Conservation (phyloP, 2,797 vertebrate species). For the Sorex maritimensis region DNA sequence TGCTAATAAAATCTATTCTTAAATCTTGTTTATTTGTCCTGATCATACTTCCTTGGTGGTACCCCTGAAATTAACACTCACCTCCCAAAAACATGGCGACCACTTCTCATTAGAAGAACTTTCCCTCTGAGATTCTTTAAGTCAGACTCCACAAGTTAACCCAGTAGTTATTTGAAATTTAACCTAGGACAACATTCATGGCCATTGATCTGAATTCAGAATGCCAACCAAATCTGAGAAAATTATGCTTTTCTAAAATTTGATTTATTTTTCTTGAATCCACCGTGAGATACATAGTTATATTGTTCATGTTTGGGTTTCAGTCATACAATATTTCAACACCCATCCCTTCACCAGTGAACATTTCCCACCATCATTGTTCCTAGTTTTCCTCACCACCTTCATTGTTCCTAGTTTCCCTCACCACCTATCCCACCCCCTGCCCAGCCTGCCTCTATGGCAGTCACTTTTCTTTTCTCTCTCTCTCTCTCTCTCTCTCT, state of each 20-base stretch:
- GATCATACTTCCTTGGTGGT: background rate
- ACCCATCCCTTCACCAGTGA: too few species aligned
- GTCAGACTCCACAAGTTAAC: background rate
- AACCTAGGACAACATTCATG: background rate
- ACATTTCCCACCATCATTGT: too few species aligned
- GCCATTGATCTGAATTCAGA: slow-evolving; percentile 21
- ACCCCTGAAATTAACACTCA: background rate
- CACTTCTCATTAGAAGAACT: background rate
- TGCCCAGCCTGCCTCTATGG: background rate
- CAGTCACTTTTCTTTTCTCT: too few species aligned
- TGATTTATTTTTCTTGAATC: too few species aligned
- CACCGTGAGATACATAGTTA: too few species aligned
- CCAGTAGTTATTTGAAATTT: background rate
- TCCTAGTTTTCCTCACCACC: too few species aligned
- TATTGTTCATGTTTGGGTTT: too few species aligned
- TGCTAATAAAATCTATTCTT: background rate
- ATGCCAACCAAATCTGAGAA: background rate
- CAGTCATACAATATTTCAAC: too few species aligned
- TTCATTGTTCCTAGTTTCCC: too few species aligned
- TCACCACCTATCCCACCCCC: too few species aligned
- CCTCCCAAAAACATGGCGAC: background rate
- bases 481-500: too few species aligned
- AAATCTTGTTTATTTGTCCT: background rate
- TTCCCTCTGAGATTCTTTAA: background rate
- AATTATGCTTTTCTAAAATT: background rate